Conservation (phyloP, 2,888 invertebrate genomes). For the Macrophya alboannulata region DNA sequence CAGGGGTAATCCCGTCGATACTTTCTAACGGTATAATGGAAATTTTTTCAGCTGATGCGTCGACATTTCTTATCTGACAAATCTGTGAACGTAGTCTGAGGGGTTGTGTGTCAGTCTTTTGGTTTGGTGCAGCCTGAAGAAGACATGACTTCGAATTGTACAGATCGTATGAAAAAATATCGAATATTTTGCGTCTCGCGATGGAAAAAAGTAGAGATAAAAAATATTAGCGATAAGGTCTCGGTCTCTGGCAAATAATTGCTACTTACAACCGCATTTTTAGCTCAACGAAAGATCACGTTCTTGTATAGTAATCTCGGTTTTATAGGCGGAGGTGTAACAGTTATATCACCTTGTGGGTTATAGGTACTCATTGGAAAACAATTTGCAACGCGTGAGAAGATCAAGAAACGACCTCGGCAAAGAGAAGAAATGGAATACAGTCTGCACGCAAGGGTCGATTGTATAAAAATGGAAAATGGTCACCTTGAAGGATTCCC, state of each 20-base stretch:
- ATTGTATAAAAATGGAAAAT: not conserved
- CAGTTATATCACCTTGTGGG: not conserved
- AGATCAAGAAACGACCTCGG: constrained; percentile 20
- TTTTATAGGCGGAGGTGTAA: not conserved
- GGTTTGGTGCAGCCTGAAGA: not conserved
- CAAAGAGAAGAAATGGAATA: not conserved
- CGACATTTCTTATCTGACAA: not conserved
- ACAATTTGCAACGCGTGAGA: constrained; percentile 22
- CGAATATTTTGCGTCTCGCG: not conserved
- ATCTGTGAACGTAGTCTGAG: not conserved
- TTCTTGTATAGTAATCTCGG: not conserved
- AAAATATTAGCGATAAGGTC: not conserved
- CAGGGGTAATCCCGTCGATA: constrained; percentile 10
- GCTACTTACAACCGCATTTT: not conserved
- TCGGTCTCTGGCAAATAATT: not conserved
- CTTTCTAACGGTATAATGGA: not conserved
- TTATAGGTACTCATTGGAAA: not conserved
- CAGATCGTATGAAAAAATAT: not conserved
- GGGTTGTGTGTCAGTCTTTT: not conserved
- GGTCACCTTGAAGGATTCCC: not conserved
- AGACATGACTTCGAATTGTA: not conserved
- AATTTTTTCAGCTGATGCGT: not conserved
- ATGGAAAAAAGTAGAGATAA: not conserved
- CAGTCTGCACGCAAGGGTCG: not conserved
- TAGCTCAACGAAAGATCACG: constrained; percentile 5